These are phyloP conservation scores for Sussaba pulchella DNA, from an alignment of 2,888 invertebrate genomes.

Conservation along the genomic window DNA sequence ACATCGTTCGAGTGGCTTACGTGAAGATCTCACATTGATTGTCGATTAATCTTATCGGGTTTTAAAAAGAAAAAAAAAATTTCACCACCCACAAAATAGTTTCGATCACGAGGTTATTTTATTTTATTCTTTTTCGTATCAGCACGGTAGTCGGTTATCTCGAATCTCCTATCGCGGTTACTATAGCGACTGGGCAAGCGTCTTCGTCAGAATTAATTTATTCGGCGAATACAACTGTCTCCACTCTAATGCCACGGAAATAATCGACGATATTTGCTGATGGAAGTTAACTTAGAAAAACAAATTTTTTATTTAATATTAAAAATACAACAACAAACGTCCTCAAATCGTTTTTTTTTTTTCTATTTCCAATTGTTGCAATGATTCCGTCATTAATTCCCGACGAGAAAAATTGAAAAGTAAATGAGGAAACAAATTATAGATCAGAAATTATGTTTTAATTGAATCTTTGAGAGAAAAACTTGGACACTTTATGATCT, in stretches of 20 bases:
- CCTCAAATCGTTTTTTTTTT: background rate
- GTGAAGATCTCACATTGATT: background rate
- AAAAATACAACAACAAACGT: no score
- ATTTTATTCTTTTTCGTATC: background rate
- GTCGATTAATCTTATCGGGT: slow-evolving; percentile 12
- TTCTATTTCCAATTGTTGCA: background rate
- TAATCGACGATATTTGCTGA: background rate
- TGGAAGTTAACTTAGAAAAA: background rate
- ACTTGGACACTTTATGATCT: background rate
- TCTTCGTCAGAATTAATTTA: background rate
- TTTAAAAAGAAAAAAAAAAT: background rate
- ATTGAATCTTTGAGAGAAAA: slow-evolving; percentile 2
- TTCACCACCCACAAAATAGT: background rate
- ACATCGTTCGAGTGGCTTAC: background rate
- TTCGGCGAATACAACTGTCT: background rate
- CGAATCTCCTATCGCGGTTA: background rate
- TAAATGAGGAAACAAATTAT: no score
- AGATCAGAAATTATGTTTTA: no score
- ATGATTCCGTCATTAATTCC: no score
- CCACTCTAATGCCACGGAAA: no score
- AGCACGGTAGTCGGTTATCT: slow-evolving; percentile 14
- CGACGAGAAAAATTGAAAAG: no score
- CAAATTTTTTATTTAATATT: no score
- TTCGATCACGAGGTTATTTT: slow-evolving; percentile 18
- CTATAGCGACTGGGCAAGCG: background rate